phyloP scores from a whole-genome alignment of 1,140 invertebrate species.

The Cecropterus lyciades region DNA sequence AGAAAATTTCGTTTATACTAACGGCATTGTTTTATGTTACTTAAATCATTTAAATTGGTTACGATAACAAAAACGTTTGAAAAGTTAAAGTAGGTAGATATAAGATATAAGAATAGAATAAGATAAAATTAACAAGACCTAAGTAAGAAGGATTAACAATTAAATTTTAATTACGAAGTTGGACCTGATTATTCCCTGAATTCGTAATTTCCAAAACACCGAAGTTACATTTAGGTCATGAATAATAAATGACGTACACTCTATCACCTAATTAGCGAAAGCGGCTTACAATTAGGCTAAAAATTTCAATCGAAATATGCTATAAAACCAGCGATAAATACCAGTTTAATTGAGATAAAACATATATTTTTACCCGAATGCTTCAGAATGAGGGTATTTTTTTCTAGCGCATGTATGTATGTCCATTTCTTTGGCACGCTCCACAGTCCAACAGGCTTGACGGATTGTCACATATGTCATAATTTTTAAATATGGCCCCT shows the following conservation, averaged over 20 bases:
- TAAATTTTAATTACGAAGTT: slow-evolving; percentile 18
- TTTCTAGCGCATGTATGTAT: no score
- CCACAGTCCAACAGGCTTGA: no score
- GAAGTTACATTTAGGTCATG: slow-evolving; percentile 5
- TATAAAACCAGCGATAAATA: background rate
- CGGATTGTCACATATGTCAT: no score
- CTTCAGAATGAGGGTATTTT: no score
- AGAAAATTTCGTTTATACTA: slow-evolving; percentile 12
- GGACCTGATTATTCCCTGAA: slow-evolving; percentile 5
- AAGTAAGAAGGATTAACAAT: slow-evolving; percentile 23
- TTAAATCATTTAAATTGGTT: slow-evolving; percentile 1
- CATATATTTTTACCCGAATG: slow-evolving; percentile 14
- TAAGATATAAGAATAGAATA: slow-evolving; percentile 7
- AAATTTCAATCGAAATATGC: background rate
- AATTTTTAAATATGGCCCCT: no score
- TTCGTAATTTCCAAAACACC: slow-evolving; percentile 18
- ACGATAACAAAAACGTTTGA: slow-evolving; percentile 16
- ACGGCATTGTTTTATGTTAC: background rate
- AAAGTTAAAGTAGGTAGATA: background rate
- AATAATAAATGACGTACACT: slow-evolving; percentile 15
- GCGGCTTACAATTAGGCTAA: background rate
- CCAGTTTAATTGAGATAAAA: slow-evolving; percentile 9
- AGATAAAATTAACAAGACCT: background rate
- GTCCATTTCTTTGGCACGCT: no score
- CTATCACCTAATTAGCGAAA: background rate